Evolutionary conservation across 2,888 invertebrate species (phyloP).

Genomic region (Yponomeuta malinellus): DNA sequence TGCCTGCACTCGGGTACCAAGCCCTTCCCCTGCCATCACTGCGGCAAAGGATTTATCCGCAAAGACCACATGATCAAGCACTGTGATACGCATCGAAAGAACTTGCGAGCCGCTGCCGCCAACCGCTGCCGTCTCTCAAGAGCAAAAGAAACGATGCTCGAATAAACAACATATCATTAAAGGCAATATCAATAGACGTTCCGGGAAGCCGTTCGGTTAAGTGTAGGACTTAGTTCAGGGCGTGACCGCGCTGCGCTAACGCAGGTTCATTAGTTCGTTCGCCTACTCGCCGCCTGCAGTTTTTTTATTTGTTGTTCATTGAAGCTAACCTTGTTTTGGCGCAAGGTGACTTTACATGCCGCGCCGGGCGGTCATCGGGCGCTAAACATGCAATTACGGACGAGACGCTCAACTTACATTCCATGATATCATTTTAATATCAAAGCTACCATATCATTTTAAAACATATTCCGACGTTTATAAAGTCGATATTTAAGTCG

Average conservation of each 20-base stretch:
- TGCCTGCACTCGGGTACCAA: constrained; percentile 91
- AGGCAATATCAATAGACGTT: constrained; percentile 1
- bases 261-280: constrained; percentile 43
- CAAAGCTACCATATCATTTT: constrained; percentile 65
- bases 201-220: constrained; percentile 21
- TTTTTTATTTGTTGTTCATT: constrained; percentile 65
- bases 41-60: constrained; percentile 91
- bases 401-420: constrained; percentile 56
- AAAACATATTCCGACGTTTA: constrained; percentile 35
- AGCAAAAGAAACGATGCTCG: constrained; percentile 19
- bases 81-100: constrained; percentile 84
- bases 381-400: constrained; percentile 65
- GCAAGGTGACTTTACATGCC: constrained; percentile 67
- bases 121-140: not conserved
- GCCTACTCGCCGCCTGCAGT: constrained; percentile 32
- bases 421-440: constrained; percentile 47
- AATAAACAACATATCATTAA: constrained; percentile 45
- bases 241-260: constrained; percentile 29
- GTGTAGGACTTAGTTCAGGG: constrained; percentile 13
- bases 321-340: constrained; percentile 65
- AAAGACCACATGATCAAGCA: constrained; percentile 95
- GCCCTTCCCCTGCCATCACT: constrained; percentile 87
- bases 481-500: constrained; percentile 12
- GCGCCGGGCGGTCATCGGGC: constrained; percentile 60
- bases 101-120: constrained; percentile 44